Conservation (phyloP, 2,797 vertebrate species). For the Crocodylus rhombifer region DNA sequence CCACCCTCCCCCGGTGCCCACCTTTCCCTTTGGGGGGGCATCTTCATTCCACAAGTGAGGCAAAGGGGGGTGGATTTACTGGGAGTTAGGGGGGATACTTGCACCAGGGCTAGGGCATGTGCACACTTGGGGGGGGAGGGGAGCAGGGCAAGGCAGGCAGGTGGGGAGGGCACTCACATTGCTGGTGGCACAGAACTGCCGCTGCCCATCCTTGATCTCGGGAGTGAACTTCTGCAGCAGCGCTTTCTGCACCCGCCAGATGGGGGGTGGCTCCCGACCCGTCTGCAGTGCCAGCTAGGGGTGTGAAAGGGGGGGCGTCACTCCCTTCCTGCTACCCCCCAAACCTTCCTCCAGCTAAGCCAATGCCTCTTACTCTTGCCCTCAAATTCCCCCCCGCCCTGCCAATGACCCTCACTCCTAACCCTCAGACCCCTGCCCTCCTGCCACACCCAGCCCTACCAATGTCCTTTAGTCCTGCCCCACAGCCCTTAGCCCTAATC, state of each 20-base stretch:
- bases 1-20: accelerated
- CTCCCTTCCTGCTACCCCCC: no score
- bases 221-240: slow-evolving; percentile 96
- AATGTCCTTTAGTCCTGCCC: background rate
- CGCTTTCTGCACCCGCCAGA: slow-evolving; percentile 96
- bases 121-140: background rate
- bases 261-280: slow-evolving; percentile 92
- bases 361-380: no score
- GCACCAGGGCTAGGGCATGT: background rate
- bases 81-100: no score
- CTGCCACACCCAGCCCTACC: background rate
- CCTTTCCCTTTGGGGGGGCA: background rate
- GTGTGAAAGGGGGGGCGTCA: background rate
- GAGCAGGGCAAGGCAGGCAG: no score
- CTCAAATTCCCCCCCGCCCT: background rate
- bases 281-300: slow-evolving; percentile 91
- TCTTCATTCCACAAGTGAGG: background rate
- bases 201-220: slow-evolving; percentile 95
- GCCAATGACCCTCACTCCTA: background rate
- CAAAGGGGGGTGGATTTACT: background rate
- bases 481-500: background rate
- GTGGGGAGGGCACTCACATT: slow-evolving; percentile 85
- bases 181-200: slow-evolving; percentile 95
- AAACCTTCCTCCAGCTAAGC: no score
- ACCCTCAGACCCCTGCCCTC: background rate